Percentiles rank a stretch among this genome's conserved stretches.
Evolutionary conservation across 2,797 vertebrate genomes (phyloP).

Genomic region (Momotus momota): DNA sequence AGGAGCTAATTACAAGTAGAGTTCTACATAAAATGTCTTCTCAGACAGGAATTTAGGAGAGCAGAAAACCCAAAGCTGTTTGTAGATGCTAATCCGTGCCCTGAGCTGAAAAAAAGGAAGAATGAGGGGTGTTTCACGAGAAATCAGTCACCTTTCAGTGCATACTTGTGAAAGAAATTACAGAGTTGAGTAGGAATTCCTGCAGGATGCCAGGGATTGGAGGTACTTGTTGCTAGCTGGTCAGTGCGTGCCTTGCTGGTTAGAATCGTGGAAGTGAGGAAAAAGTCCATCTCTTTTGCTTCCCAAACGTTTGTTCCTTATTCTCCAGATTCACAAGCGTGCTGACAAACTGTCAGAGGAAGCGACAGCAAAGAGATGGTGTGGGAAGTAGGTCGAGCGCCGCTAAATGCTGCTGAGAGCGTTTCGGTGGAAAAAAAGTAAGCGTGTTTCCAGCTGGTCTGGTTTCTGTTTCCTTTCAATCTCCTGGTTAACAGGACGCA

Average conservation of each 20-base stretch:
- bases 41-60: neutral
- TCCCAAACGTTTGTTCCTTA: neutral
- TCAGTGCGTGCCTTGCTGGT: neutral
- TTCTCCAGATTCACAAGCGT: neutral
- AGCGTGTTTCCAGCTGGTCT: slow-evolving; percentile 71
- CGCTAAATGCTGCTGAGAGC: slow-evolving; percentile 69
- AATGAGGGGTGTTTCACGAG: slow-evolving; percentile 10
- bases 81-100: neutral
- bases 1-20: neutral
- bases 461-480: slow-evolving; percentile 52
- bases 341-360: slow-evolving; percentile 57
- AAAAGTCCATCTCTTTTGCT: neutral
- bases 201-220: neutral
- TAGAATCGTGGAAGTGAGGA: neutral
- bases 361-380: slow-evolving; percentile 35
- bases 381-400: slow-evolving; percentile 70
- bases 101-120: neutral
- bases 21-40: neutral
- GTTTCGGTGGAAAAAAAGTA: slow-evolving; percentile 66
- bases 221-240: slow-evolving; percentile 16
- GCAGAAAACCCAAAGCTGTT: neutral
- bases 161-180: rapidly evolving
- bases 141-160: slow-evolving; percentile 3
- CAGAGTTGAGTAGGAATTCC: neutral
- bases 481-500: neutral